These are phyloP conservation scores for Chloroceryle amazona DNA, from an alignment of 2,797 vertebrate genomes.

Conservation along the genomic window DNA sequence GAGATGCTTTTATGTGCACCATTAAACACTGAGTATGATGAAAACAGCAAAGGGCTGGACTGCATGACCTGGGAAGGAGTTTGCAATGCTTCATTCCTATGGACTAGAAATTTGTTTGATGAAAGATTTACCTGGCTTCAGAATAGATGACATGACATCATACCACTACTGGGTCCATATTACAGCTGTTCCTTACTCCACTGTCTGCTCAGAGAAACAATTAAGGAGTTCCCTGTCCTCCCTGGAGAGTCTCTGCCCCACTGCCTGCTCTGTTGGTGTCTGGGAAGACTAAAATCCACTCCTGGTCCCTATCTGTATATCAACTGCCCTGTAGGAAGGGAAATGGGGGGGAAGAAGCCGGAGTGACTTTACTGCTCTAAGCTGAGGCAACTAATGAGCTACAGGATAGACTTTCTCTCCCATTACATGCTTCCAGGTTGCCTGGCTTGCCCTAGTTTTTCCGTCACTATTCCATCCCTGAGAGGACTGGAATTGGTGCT, in stretches of 20 bases:
- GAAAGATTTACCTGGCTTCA: neutral
- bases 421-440: neutral
- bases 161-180: neutral
- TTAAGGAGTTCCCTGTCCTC: neutral
- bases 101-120: neutral
- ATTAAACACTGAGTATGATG: neutral
- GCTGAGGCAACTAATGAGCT: neutral
- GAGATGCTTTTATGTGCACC: neutral
- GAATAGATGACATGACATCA: neutral
- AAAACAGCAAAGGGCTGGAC: neutral
- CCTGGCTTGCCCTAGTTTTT: neutral
- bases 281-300: neutral
- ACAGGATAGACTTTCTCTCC: neutral
- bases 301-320: neutral
- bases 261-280: neutral
- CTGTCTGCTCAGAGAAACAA: neutral
- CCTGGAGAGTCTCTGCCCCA: neutral
- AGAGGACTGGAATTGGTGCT: neutral
- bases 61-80: neutral
- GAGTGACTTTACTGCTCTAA: neutral
- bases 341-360: neutral
- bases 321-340: rapidly evolving
- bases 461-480: neutral
- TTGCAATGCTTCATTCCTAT: neutral
- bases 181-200: neutral